phyloP scores from a whole-genome alignment of 2,113 vertebrate genomes.

The Maccullochella peelii region DNA sequence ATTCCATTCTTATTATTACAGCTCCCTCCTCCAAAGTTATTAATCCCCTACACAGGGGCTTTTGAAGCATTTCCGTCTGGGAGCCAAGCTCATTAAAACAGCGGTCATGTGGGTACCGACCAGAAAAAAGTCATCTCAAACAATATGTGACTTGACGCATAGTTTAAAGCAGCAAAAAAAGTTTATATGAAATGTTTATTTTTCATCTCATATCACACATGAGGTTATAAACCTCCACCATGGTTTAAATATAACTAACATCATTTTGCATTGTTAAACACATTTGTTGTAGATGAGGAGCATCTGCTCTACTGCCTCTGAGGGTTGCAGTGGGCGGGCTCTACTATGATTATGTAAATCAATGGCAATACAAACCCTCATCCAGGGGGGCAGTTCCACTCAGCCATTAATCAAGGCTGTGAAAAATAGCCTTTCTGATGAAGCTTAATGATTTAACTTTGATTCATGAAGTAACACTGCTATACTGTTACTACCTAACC shows the following conservation, averaged over 20 bases:
- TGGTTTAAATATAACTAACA: conserved; percentile 48
- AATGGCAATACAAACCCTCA: conserved; percentile 34
- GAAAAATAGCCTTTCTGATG: conserved; percentile 34
- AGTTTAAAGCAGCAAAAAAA: conserved; percentile 57
- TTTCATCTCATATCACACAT: conserved; percentile 49
- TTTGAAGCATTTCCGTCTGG: conserved; percentile 73
- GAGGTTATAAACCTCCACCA: conserved; percentile 46
- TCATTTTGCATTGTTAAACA: conserved; percentile 34
- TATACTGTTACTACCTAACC: conserved; percentile 6
- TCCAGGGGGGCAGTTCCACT: conserved; percentile 12
- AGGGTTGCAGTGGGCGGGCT: conserved; percentile 45
- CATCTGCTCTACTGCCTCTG: conserved; percentile 50
- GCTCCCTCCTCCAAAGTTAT: conserved; percentile 69
- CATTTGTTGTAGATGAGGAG: conserved; percentile 54
- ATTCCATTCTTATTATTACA: conserved; percentile 68
- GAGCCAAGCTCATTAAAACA: conserved; percentile 76
- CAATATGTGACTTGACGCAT: conserved; percentile 55
- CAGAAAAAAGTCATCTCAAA: conserved; percentile 63
- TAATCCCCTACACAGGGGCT: conserved; percentile 70
- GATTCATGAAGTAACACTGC: conserved; percentile 5
- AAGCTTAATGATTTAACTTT: conserved; percentile 37
- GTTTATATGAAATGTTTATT: conserved; percentile 53
- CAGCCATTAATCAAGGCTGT: conserved; percentile 10
- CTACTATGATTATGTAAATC: conserved; percentile 53
- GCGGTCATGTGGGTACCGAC: conserved; percentile 65